Evolutionary conservation across 2,888 invertebrate species (phyloP).

Genomic region (Neoitamus cyanurus): DNA sequence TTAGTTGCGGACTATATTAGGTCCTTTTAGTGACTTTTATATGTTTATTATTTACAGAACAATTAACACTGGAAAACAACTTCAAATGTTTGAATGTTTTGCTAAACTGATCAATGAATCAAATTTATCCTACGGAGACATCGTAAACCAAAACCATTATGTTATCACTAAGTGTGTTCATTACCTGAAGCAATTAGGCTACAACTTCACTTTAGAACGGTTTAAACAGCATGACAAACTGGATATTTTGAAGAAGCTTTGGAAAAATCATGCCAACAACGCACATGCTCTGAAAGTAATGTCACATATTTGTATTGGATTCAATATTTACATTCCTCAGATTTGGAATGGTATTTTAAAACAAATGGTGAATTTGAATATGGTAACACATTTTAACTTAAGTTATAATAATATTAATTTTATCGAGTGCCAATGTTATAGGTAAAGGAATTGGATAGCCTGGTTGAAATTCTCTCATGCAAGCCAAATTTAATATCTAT

Average conservation of each 20-base stretch:
- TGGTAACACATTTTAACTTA: slow-evolving; percentile 55
- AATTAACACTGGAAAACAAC: slow-evolving; percentile 61
- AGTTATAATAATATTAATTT: too few species aligned
- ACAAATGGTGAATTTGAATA: slow-evolving; percentile 64
- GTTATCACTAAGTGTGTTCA: slow-evolving; percentile 65
- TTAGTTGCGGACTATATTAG: too few species aligned
- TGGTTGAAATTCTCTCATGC: slow-evolving; percentile 63
- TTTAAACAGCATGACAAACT: slow-evolving; percentile 65
- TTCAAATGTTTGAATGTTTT: slow-evolving; percentile 65
- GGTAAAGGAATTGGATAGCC: slow-evolving; percentile 58
- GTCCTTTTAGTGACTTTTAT: too few species aligned
- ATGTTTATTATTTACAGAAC: slow-evolving; percentile 36
- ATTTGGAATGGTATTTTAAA: slow-evolving; percentile 66
- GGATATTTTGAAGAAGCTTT: slow-evolving; percentile 63
- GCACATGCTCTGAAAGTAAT: slow-evolving; percentile 62
- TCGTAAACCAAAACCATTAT: slow-evolving; percentile 62
- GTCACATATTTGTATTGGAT: slow-evolving; percentile 64
- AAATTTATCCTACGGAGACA: slow-evolving; percentile 57
- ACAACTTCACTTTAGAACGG: slow-evolving; percentile 63
- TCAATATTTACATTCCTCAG: slow-evolving; percentile 62
- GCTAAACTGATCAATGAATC: slow-evolving; percentile 63
- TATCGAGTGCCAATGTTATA: neutral
- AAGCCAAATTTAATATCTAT: slow-evolving; percentile 59
- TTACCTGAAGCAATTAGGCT: slow-evolving; percentile 63
- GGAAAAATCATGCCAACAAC: slow-evolving; percentile 63